phyloP scores from a whole-genome alignment of 2,888 invertebrate genomes.

The Metallyticus violacea region DNA sequence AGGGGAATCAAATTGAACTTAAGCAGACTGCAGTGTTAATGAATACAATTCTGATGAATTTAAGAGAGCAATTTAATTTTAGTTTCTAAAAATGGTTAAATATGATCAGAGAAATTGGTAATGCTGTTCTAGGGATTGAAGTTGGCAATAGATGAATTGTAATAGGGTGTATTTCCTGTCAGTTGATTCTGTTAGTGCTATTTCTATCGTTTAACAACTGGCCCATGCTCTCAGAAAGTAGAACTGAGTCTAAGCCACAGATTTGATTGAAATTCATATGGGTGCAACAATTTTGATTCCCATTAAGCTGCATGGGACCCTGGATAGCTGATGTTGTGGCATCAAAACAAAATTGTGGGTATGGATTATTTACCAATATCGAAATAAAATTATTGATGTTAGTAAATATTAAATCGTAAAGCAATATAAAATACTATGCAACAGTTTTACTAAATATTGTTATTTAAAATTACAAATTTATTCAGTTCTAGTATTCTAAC shows the following conservation, averaged over 20 bases:
- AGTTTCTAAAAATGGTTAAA: neutral
- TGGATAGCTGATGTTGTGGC: neutral
- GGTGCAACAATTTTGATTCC: neutral
- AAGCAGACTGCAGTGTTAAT: neutral
- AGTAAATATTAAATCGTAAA: neutral
- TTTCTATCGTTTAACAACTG: neutral
- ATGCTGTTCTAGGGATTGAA: neutral
- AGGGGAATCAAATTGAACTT: conserved; percentile 36
- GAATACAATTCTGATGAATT: neutral
- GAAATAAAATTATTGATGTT: neutral
- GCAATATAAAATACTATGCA: neutral
- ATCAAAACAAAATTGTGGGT: neutral
- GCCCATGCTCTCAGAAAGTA: neutral
- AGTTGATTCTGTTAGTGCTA: neutral
- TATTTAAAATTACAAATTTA: neutral
- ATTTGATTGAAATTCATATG: neutral
- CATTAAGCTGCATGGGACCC: neutral
- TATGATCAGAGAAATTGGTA: neutral
- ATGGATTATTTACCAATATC: neutral
- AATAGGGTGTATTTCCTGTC: neutral
- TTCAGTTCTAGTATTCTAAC: neutral
- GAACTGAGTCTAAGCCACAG: neutral
- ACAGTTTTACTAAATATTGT: neutral
- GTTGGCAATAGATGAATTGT: neutral
- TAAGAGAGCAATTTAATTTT: neutral